phyloP scores from a whole-genome alignment of 2,113 vertebrate species.

The Megaleporinus macrocephalus region DNA sequence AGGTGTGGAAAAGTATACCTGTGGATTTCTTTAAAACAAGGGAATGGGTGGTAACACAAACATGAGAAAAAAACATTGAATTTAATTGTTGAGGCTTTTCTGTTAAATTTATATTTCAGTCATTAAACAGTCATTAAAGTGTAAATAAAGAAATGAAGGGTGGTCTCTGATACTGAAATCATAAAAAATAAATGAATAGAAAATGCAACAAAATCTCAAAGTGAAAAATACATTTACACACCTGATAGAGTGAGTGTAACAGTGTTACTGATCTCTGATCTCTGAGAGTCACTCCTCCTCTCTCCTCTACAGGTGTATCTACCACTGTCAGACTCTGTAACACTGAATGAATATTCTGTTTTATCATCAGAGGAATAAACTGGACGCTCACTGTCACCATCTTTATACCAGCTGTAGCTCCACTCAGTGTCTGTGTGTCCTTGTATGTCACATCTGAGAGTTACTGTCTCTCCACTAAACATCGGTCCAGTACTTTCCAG shows the following conservation, averaged over 20 bases:
- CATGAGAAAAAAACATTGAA: no score
- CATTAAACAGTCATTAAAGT: no score
- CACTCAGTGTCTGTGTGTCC: conserved; percentile 31
- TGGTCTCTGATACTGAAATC: no score
- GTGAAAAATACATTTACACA: not conserved
- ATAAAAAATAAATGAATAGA: no score
- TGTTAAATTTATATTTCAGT: no score
- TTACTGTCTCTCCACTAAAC: conserved; percentile 43
- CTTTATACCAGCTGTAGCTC: conserved; percentile 37
- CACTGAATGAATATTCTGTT: not conserved
- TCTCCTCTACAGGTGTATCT: conserved; percentile 19
- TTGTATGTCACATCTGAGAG: conserved; percentile 42
- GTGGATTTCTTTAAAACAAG: no score
- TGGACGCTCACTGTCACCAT: not conserved
- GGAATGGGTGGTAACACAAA: no score
- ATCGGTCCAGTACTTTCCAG: conserved; percentile 17
- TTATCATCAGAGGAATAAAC: not conserved
- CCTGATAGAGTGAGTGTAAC: not conserved
- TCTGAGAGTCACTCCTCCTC: not conserved
- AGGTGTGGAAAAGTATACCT: no score
- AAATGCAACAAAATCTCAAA: no score
- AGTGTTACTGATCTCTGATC: not conserved
- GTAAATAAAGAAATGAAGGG: no score
- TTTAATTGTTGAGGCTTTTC: no score
- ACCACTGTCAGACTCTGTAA: not conserved